Evolutionary conservation across 2,797 vertebrate genomes (phyloP).

Genomic region (Oryzias sinensis): DNA sequence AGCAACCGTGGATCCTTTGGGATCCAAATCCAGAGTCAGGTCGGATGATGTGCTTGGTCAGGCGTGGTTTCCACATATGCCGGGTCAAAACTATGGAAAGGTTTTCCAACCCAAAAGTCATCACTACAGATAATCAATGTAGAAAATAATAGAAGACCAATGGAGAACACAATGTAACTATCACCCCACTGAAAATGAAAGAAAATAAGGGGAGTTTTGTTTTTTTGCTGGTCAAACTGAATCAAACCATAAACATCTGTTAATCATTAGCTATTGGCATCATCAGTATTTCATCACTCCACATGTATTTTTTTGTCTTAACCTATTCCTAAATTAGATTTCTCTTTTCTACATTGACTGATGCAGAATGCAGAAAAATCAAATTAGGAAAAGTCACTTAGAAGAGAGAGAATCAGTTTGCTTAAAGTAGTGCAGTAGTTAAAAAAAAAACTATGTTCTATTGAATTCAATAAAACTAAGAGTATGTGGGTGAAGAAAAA

Average conservation of each 20-base stretch:
- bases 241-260: constrained; percentile 13
- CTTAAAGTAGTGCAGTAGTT: constrained; percentile 1
- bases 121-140: constrained; percentile 38
- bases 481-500: constrained; percentile 39
- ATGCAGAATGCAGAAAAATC: constrained; percentile 40
- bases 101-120: constrained; percentile 44
- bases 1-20: constrained; percentile 52
- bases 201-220: constrained; percentile 9
- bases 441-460: constrained; percentile 29
- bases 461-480: constrained; percentile 34
- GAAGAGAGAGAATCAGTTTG: constrained; percentile 11
- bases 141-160: constrained; percentile 39
- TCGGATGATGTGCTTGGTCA: constrained; percentile 69
- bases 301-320: constrained; percentile 35
- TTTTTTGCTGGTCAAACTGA: constrained; percentile 13
- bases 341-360: constrained; percentile 45
- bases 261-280: constrained; percentile 13
- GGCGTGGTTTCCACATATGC: constrained; percentile 67
- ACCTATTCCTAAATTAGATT: constrained; percentile 36
- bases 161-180: constrained; percentile 29
- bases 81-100: constrained; percentile 51
- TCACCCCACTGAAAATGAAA: constrained; percentile 23
- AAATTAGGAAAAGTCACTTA: constrained; percentile 26
- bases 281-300: background rate
- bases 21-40: constrained; percentile 62